Conservation (phyloP, 2,888 invertebrate genomes). For the Latrodectus hesperus region DNA sequence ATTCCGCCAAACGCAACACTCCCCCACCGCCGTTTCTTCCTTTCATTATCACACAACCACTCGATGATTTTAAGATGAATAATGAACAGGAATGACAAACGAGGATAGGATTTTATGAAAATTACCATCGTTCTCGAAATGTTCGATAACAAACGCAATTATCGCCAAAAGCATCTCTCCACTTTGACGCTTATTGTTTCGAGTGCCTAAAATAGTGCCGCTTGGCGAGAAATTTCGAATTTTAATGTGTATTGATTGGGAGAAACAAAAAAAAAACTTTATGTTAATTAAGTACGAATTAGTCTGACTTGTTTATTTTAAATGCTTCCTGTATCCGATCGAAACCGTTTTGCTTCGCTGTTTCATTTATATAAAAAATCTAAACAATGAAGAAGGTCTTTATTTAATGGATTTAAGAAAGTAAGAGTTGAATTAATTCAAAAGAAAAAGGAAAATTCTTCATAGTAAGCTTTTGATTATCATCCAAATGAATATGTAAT, state of each 20-base stretch:
- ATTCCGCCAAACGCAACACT: too few species aligned
- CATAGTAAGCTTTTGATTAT: background rate
- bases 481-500: background rate
- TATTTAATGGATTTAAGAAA: background rate
- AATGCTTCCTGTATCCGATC: background rate
- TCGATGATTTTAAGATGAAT: constrained; percentile 37
- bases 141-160: constrained; percentile 53
- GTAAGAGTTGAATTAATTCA: background rate
- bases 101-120: constrained; percentile 44
- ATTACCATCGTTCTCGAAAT: constrained; percentile 25
- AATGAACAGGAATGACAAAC: constrained; percentile 44
- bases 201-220: background rate
- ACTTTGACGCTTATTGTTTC: background rate
- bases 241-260: background rate
- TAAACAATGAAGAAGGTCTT: background rate
- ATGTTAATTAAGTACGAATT: constrained; percentile 5
- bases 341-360: background rate
- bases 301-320: background rate
- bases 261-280: background rate
- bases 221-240: background rate
- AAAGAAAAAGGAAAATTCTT: background rate
- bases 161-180: constrained; percentile 3
- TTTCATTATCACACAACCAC: constrained; percentile 18
- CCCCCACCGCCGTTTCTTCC: background rate
- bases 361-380: background rate